phyloP scores from a whole-genome alignment of 2,113 vertebrate genomes.

The Lamprologus speciosus region DNA sequence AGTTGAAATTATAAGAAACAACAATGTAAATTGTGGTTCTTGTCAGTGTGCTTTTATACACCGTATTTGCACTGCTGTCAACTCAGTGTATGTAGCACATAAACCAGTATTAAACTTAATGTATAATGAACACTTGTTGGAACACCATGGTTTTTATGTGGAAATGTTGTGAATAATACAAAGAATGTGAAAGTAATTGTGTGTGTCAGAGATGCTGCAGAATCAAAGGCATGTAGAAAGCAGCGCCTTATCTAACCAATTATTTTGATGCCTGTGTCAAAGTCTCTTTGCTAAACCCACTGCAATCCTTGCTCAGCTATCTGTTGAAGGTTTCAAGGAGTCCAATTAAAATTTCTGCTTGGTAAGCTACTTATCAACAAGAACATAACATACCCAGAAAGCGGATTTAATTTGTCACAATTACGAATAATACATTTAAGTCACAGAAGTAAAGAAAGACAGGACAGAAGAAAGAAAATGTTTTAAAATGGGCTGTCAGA shows the following conservation, averaged over 20 bases:
- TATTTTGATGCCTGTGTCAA: neutral
- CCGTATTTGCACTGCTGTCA: neutral
- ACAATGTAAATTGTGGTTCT: neutral
- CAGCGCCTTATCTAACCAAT: neutral
- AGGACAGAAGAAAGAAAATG: neutral
- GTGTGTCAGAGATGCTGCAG: neutral
- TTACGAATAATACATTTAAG: neutral
- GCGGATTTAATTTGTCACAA: neutral
- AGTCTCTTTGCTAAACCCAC: neutral
- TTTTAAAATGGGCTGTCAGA: neutral
- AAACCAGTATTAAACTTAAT: neutral
- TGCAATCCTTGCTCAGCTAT: neutral
- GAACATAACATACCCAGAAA: neutral
- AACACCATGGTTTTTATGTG: neutral
- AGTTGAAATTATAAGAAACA: neutral
- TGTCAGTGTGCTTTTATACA: fast-evolving
- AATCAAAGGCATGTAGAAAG: neutral
- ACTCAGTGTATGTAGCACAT: neutral
- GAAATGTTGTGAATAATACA: neutral
- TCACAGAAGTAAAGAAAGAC: neutral
- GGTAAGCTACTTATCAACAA: neutral
- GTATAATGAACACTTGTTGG: neutral
- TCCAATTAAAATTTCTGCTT: constrained; percentile 10
- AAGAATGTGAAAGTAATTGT: neutral
- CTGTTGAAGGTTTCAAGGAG: neutral